Percentiles rank a stretch among this genome's conserved stretches.
phyloP scores from a whole-genome alignment of 2,113 vertebrate species.

The Cygnus atratus region DNA sequence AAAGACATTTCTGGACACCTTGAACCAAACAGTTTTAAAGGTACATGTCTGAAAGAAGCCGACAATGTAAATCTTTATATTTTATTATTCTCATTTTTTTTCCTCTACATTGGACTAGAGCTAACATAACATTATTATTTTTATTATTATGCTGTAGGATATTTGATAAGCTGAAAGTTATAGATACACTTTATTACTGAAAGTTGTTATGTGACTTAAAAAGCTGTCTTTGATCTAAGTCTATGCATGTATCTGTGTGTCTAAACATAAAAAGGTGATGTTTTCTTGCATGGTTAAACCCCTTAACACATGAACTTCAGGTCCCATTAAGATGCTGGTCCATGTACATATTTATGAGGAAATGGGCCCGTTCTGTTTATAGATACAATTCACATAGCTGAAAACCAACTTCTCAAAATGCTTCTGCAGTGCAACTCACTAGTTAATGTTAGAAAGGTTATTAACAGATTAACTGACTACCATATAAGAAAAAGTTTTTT shows the following conservation, averaged over 20 bases:
- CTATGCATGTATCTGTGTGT: neutral
- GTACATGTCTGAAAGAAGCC: neutral
- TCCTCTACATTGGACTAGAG: neutral
- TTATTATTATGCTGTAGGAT: neutral
- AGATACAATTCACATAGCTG: neutral
- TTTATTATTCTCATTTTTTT: neutral
- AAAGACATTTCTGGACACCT: neutral
- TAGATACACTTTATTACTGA: neutral
- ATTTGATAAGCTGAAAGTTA: neutral
- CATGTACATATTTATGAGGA: neutral
- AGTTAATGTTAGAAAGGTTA: neutral
- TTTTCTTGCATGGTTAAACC: neutral
- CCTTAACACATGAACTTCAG: neutral
- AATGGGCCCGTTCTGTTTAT: neutral
- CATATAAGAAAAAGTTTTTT: neutral
- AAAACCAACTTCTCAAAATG: neutral
- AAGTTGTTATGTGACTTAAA: neutral
- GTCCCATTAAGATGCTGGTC: neutral
- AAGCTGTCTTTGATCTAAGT: neutral
- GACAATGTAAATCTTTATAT: neutral
- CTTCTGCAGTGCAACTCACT: neutral
- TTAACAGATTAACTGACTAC: conserved; percentile 6
- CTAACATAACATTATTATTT: neutral
- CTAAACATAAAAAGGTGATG: neutral
- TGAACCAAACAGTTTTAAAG: neutral